Percentiles rank a stretch among this genome's conserved stretches.
phyloP scores from a whole-genome alignment of 2,888 invertebrate species.

The Lithophane socia region DNA sequence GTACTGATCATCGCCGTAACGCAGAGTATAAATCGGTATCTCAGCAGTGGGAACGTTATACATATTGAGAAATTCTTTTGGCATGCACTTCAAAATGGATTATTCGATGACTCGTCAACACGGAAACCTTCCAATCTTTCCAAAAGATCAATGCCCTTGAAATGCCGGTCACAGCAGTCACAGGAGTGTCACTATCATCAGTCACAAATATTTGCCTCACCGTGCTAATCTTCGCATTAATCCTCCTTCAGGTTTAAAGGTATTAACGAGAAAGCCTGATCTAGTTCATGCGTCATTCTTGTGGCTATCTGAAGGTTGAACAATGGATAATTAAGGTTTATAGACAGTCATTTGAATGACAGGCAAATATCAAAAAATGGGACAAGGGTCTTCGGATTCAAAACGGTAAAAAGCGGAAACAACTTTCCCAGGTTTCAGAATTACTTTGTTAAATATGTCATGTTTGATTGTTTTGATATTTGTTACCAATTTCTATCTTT shows the following conservation, averaged over 20 bases:
- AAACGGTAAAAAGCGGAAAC: conserved; percentile 3
- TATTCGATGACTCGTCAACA: neutral
- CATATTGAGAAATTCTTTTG: neutral
- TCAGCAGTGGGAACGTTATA: neutral
- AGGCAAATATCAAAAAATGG: conserved; percentile 56
- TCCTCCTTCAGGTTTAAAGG: conserved; percentile 69
- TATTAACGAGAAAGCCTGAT: conserved; percentile 75
- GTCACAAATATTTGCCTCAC: conserved; percentile 75
- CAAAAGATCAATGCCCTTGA: conserved; percentile 66
- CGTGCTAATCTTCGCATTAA: conserved; percentile 70
- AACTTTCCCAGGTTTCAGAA: neutral
- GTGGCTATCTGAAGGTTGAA: conserved; percentile 69
- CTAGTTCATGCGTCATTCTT: conserved; percentile 67
- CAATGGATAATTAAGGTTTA: conserved; percentile 70
- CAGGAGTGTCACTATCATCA: conserved; percentile 65
- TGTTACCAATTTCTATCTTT: neutral
- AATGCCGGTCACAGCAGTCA: conserved; percentile 65
- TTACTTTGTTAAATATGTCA: neutral
- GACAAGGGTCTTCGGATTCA: conserved; percentile 41
- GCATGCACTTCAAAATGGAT: conserved; percentile 10
- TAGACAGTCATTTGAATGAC: conserved; percentile 64
- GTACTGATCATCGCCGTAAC: too few species aligned
- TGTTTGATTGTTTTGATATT: neutral
- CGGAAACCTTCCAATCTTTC: conserved; percentile 31
- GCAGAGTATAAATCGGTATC: too few species aligned